A percentile compares a stretch with the other conserved stretches of the same genome.
phyloP scores from a whole-genome alignment of 2,113 vertebrate species.

The Chaetodon trifascialis region DNA sequence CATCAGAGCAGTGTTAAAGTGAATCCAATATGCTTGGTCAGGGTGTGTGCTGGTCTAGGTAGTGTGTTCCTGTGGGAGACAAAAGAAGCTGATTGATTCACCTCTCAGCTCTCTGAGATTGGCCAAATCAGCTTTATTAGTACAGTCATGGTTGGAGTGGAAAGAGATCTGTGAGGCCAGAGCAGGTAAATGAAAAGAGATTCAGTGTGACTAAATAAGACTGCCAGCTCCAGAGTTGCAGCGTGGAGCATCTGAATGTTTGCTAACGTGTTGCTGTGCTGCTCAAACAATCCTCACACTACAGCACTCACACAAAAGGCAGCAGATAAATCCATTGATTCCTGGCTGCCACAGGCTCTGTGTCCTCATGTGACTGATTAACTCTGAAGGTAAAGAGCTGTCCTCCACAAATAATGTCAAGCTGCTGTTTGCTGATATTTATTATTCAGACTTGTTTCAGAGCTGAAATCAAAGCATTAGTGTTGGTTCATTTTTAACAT shows the following conservation, averaged over 20 bases:
- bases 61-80: conserved; percentile 57
- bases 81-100: conserved; percentile 67
- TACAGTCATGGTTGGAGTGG: background rate
- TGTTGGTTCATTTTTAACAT: background rate
- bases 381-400: conserved; percentile 25
- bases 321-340: conserved; percentile 10
- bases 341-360: background rate
- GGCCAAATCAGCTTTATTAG: conserved; percentile 56
- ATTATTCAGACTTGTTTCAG: no score
- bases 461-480: no score
- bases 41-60: conserved; percentile 44
- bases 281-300: background rate
- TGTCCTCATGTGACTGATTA: conserved; percentile 23
- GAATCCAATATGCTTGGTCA: conserved; percentile 72
- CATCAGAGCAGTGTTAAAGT: conserved; percentile 55
- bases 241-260: background rate
- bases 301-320: background rate
- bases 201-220: background rate
- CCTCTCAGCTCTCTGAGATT: conserved; percentile 46
- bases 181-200: background rate
- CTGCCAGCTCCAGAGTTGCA: background rate
- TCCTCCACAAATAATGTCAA: conserved; percentile 29
- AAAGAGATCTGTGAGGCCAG: conserved; percentile 28
- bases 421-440: no score
- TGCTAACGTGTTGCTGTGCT: background rate